phyloP scores from a whole-genome alignment of 2,888 invertebrate genomes.

The Protodeltote pygarga region DNA sequence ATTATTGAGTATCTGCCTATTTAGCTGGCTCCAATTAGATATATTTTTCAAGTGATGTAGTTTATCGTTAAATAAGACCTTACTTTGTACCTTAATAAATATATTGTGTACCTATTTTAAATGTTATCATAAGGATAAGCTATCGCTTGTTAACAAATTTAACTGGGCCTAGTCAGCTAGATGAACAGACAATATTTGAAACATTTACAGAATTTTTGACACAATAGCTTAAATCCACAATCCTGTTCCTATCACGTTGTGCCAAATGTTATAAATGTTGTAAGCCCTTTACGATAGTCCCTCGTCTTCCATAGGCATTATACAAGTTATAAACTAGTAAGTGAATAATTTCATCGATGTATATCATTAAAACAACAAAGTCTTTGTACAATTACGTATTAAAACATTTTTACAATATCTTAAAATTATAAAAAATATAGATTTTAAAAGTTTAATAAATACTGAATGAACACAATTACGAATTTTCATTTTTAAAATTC shows the following conservation, averaged over 20 bases:
- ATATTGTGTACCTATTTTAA: no score
- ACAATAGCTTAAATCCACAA: conserved; percentile 55
- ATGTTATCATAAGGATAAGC: no score
- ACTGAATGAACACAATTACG: conserved; percentile 67
- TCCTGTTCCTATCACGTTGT: conserved; percentile 79
- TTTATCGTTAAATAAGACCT: no score
- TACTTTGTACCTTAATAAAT: no score
- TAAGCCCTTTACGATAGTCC: conserved; percentile 68
- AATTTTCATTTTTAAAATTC: conserved; percentile 58
- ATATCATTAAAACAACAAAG: conserved; percentile 68
- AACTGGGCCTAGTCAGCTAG: no score
- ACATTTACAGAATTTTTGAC: conserved; percentile 40
- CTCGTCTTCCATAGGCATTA: conserved; percentile 81
- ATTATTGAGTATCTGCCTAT: no score
- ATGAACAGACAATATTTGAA: no score
- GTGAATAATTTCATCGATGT: conserved; percentile 53
- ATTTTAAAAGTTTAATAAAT: conserved; percentile 79
- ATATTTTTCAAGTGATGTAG: no score
- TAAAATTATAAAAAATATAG: conserved; percentile 73
- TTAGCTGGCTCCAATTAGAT: no score
- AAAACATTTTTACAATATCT: conserved; percentile 82
- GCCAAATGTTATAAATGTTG: conserved; percentile 73
- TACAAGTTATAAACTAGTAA: conserved; percentile 54
- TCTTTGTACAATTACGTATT: conserved; percentile 80
- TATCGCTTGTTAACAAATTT: no score